Evolutionary conservation across 1,140 invertebrate species (phyloP).

Genomic region (Steinernema feltiae): DNA sequence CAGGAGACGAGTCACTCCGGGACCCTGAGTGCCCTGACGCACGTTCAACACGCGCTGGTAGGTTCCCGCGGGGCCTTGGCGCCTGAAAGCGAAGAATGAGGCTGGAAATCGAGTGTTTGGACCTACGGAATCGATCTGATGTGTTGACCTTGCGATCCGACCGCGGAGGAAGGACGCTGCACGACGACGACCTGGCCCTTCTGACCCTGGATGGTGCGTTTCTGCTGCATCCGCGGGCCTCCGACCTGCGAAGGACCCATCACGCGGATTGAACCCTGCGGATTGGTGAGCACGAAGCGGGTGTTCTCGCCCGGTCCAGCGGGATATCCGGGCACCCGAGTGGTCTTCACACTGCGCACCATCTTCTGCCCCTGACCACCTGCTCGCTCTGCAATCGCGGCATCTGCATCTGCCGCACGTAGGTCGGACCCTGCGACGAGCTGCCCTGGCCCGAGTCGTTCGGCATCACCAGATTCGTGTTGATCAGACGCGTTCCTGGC

Average conservation of each 20-base stretch:
- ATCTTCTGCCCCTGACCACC: neutral
- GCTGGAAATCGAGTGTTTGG: neutral
- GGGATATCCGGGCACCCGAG: neutral
- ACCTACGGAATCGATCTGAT: neutral
- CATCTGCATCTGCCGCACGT: neutral
- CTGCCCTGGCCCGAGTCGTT: neutral
- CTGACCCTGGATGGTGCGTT: neutral
- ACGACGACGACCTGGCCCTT: neutral
- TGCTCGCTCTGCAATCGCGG: neutral
- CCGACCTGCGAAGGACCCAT: neutral
- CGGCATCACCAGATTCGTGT: neutral
- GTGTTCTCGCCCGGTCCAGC: neutral
- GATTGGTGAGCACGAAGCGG: neutral
- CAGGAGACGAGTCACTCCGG: neutral
- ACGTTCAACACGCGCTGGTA: neutral
- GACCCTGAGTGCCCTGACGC: neutral
- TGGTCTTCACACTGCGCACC: neutral
- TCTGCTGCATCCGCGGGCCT: neutral
- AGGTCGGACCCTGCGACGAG: neutral
- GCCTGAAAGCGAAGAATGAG: neutral
- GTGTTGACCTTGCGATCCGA: neutral
- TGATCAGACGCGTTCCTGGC: neutral
- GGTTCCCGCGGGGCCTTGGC: neutral
- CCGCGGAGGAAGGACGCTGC: neutral
- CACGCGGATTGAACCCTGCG: neutral